Conservation (phyloP, 2,888 invertebrate species). For the Escarpia spicata region DNA sequence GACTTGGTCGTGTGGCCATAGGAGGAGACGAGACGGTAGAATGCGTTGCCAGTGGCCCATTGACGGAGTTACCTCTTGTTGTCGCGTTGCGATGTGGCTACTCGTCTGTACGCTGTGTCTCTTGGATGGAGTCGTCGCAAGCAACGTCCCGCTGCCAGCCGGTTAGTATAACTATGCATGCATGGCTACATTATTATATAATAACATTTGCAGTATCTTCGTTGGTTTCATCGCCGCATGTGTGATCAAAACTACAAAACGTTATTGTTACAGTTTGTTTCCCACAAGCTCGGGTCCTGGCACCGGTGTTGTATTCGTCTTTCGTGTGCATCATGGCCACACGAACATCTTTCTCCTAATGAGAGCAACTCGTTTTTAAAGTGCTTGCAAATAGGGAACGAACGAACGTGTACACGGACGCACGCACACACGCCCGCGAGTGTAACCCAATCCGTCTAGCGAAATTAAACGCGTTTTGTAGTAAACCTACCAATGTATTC, state of each 20-base stretch:
- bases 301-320: no score
- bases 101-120: neutral
- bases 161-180: neutral
- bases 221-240: neutral
- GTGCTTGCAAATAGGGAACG: neutral
- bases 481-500: neutral
- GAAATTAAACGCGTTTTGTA: neutral
- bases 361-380: neutral
- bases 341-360: neutral
- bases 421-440: neutral
- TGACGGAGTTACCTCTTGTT: neutral
- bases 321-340: neutral
- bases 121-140: neutral
- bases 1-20: neutral
- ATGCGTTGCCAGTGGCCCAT: neutral
- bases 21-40: neutral
- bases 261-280: neutral
- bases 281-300: no score
- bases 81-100: slow-evolving; percentile 11
- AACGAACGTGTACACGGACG: neutral
- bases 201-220: neutral
- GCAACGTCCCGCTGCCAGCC: neutral
- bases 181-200: neutral
- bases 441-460: neutral
- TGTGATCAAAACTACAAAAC: neutral